Evolutionary conservation across 2,797 vertebrate species (phyloP).

Genomic region (Enteromius unitaeniatus): DNA sequence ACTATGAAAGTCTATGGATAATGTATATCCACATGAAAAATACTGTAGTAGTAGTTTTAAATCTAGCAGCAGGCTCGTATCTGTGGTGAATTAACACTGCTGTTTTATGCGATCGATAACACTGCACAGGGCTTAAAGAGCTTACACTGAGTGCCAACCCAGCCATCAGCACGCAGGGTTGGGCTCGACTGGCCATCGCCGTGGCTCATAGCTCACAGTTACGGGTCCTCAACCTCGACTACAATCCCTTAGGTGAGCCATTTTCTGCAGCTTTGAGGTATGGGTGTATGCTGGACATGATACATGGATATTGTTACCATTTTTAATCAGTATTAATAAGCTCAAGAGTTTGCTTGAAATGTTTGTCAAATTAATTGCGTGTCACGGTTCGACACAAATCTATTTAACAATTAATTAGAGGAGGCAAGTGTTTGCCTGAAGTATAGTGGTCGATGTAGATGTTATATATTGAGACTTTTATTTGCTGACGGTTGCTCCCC

Average conservation of each 20-base stretch:
- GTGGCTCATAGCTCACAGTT: constrained; percentile 97
- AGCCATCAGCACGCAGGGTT: constrained; percentile 89
- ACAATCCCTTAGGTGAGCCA: constrained; percentile 91
- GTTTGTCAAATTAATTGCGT: neutral
- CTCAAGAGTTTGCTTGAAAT: neutral
- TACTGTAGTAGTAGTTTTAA: neutral
- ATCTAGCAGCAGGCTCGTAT: constrained; percentile 3
- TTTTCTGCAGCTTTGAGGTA: neutral
- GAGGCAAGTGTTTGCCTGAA: constrained; percentile 6
- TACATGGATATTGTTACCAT: neutral
- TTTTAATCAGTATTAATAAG: neutral
- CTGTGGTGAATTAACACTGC: neutral
- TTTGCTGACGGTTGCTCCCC: constrained; percentile 42
- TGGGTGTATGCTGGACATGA: neutral
- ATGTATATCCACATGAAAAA: neutral
- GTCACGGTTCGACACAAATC: neutral
- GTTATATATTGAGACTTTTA: neutral
- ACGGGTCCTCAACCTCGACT: constrained; percentile 93
- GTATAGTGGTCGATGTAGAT: neutral
- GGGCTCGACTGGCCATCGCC: constrained; percentile 91
- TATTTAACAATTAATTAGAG: constrained; percentile 26
- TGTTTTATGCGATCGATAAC: constrained; percentile 40
- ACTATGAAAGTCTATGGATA: neutral
- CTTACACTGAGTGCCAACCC: constrained; percentile 94
- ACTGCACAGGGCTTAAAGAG: constrained; percentile 87